Evolutionary conservation across 2,113 vertebrate species (phyloP).

Genomic region (Dromas ardeola): DNA sequence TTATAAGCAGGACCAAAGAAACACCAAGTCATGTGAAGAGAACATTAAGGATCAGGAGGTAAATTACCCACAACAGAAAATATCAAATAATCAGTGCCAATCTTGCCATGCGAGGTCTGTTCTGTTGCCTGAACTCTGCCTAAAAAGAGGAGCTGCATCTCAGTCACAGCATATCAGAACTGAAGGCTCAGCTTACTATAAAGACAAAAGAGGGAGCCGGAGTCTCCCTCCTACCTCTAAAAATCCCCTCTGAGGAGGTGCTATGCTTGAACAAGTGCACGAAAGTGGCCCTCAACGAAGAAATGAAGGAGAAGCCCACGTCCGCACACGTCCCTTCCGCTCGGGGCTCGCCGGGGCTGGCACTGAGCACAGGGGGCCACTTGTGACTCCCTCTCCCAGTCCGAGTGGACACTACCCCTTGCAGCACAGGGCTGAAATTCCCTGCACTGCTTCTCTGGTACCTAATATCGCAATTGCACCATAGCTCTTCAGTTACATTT

Average conservation of each 20-base stretch:
- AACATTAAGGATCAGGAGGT: background rate
- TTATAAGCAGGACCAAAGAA: background rate
- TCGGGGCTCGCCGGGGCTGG: background rate
- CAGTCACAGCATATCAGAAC: background rate
- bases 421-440: background rate
- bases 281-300: background rate
- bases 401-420: background rate
- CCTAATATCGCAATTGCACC: accelerated
- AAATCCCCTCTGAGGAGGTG: background rate
- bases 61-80: background rate
- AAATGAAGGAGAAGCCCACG: background rate
- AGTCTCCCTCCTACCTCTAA: background rate
- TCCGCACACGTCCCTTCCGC: background rate
- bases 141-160: background rate
- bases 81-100: background rate
- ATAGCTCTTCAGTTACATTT: background rate
- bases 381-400: background rate
- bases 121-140: background rate
- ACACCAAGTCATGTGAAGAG: background rate
- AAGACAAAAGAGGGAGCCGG: background rate
- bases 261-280: background rate
- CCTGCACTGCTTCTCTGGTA: background rate
- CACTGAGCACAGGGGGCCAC: too few species aligned
- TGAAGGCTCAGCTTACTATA: background rate
- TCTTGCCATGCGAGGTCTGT: background rate